These are phyloP conservation scores for Callyntrura guangdongensis DNA, from an alignment of 2,888 invertebrate genomes.

Conservation along the genomic window DNA sequence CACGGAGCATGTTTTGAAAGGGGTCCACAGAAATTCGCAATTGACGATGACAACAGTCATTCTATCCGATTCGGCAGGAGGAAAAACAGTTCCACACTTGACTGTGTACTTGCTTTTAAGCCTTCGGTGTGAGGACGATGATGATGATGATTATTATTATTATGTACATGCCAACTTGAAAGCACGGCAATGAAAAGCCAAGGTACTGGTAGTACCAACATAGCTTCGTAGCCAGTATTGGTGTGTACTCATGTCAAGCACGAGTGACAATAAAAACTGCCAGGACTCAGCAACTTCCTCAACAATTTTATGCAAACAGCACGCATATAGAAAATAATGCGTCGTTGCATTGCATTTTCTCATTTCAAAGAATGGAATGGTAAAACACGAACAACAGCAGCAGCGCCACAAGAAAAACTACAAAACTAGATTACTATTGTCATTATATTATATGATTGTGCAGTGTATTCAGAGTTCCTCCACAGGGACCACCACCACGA, in stretches of 20 bases:
- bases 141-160: slow-evolving; percentile 24
- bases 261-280: slow-evolving; percentile 65
- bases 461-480: slow-evolving; percentile 36
- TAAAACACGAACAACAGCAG: not conserved
- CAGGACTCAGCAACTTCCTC: not conserved
- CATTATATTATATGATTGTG: slow-evolving; percentile 36
- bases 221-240: too few species aligned
- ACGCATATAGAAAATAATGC: slow-evolving; percentile 44
- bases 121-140: not conserved
- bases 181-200: not conserved
- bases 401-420: slow-evolving; percentile 42
- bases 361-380: slow-evolving; percentile 48
- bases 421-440: slow-evolving; percentile 44
- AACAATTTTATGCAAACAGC: slow-evolving; percentile 51
- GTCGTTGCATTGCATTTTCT: slow-evolving; percentile 51
- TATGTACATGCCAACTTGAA: slow-evolving; percentile 42
- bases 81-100: too few species aligned
- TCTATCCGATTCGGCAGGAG: not conserved
- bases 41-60: slow-evolving; percentile 31
- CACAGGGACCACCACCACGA: slow-evolving; percentile 22
- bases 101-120: not conserved
- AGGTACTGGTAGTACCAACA: not conserved
- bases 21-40: slow-evolving; percentile 41
- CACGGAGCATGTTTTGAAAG: slow-evolving; percentile 17
- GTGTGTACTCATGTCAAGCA: slow-evolving; percentile 71